Conservation (phyloP, 2,888 invertebrate genomes). For the Rhamnusium bicolor region DNA sequence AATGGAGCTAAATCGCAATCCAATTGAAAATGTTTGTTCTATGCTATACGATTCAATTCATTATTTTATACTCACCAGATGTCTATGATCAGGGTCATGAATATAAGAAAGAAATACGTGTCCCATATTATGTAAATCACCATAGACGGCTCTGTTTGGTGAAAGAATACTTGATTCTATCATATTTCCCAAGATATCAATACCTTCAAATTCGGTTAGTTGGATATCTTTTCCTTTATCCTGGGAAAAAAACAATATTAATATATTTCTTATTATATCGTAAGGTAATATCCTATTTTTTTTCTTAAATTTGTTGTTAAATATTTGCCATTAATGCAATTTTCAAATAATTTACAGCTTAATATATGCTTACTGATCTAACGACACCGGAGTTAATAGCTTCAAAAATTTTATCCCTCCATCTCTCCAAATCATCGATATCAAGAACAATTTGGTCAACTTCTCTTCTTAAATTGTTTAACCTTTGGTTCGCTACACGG, state of each 20-base stretch:
- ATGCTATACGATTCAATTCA: too few species aligned
- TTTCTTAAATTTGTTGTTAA: too few species aligned
- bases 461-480: conserved; percentile 79
- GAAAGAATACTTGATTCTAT: conserved; percentile 83
- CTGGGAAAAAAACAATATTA: conserved; percentile 65
- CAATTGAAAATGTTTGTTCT: too few species aligned
- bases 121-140: conserved; percentile 88
- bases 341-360: background rate
- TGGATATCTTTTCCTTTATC: conserved; percentile 74
- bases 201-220: conserved; percentile 80
- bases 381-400: conserved; percentile 80
- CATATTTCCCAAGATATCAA: conserved; percentile 86
- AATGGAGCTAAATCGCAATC: too few species aligned
- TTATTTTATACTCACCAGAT: conserved; percentile 73
- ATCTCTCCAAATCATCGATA: conserved; percentile 81
- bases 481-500: conserved; percentile 74
- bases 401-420: conserved; percentile 82
- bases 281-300: too few species aligned
- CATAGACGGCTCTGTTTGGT: conserved; percentile 81
- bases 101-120: conserved; percentile 84
- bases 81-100: conserved; percentile 87
- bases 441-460: conserved; percentile 80
- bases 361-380: conserved; percentile 71
- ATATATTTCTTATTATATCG: too few species aligned
- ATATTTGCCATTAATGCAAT: too few species aligned